These are phyloP conservation scores for Falcaria lacertinaria DNA, from an alignment of 2,888 invertebrate genomes.

Conservation along the genomic window DNA sequence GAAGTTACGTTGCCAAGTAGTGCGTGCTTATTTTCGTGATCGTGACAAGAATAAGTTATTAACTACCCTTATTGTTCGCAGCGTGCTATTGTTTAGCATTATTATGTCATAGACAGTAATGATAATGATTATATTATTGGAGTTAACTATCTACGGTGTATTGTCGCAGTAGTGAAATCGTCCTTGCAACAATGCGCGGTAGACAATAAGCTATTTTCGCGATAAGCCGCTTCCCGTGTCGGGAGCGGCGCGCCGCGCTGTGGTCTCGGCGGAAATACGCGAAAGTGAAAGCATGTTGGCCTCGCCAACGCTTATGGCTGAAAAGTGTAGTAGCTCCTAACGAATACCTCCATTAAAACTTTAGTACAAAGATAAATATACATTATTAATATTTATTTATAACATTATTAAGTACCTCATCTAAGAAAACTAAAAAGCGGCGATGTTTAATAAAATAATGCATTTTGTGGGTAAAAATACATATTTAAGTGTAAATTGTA, in stretches of 20 bases:
- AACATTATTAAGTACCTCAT: too few relatives aligned
- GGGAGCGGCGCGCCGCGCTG: conserved; percentile 18
- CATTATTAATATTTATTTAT: too few relatives aligned
- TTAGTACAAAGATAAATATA: too few relatives aligned
- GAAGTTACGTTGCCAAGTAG: not conserved
- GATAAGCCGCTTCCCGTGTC: conserved; percentile 50
- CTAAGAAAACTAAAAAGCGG: too few relatives aligned
- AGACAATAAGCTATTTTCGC: conserved; percentile 60
- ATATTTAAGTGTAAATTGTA: too few relatives aligned
- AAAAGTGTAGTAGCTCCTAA: conserved; percentile 9
- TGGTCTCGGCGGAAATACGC: conserved; percentile 41
- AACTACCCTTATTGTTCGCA: not conserved
- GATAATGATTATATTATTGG: conserved; percentile 31
- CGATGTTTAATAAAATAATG: too few relatives aligned
- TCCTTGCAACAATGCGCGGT: conserved; percentile 48
- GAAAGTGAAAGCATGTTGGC: conserved; percentile 63
- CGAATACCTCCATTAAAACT: not conserved
- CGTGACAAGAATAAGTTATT: not conserved
- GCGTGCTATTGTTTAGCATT: conserved; percentile 29
- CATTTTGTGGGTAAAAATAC: too few relatives aligned
- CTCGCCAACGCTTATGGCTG: conserved; percentile 9
- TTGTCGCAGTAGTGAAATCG: conserved; percentile 56
- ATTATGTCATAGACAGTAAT: conserved; percentile 43
- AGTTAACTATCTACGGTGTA: conserved; percentile 31
- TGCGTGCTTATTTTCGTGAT: not conserved